Base-by-base conservation (phyloP, 2,797 vertebrate species). In the Malacoraja senta region DNA sequence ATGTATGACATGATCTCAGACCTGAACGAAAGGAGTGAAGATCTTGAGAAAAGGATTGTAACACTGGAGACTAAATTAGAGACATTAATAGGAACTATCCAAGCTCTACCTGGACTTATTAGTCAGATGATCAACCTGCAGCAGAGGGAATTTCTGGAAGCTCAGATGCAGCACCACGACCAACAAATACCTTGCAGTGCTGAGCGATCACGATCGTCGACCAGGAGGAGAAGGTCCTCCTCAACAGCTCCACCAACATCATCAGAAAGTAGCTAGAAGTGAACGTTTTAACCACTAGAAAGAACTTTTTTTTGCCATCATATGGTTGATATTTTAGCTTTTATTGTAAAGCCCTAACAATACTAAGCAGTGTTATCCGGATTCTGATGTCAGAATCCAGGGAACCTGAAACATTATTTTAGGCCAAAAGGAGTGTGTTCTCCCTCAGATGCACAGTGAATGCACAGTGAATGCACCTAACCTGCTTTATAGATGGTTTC, bases 1-100 rank as follows among this genome's bases (percentile, higher is more conserved):
- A 99, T 99, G 98, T 99, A 99, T 94, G 99, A 99, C 96, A 98
- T 99, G 97, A 98, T 99, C 95, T 99, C 99, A 29, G 99, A 99
- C 96, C 96, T 99, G 96, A 99, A 99, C 93, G 99, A 99, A 96
- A 97, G 99, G 95, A 98, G 98, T 0, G 98, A 99, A 96, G 98
- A 99, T 96, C 99, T 99, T 95, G 99, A 99, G 97, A 99, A 99
- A 97, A 98, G 99, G 96, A 99, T 99, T 88, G 98, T 98, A 81
- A 97, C 98, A 95, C 96, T 99, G 96, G 99, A 99, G 95, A 98
- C 97, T 91, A 99, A 99, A 95, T 96, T 99, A 96, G 99, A 99
- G 97, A 98, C 98, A 93, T 95, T 99, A 95, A 97, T 99, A 95
- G 98, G 98, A 94, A 99, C 98, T 96, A 97, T 99, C 95, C 98